Evolutionary conservation across 2,113 vertebrate genomes (phyloP).

Genomic region (Struthidea cinerea): DNA sequence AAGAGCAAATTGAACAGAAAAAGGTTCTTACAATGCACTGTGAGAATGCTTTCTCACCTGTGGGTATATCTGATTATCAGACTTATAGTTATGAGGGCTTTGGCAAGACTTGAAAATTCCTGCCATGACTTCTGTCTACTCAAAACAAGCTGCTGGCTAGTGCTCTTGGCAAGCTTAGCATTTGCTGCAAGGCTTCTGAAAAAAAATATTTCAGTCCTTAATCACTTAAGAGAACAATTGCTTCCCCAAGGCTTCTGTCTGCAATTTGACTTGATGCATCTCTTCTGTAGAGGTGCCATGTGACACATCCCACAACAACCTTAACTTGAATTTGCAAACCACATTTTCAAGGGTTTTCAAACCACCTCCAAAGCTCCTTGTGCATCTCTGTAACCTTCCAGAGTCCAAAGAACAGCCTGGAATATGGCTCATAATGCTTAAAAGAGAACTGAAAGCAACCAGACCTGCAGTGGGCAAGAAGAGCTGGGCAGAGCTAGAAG

Average conservation of each 20-base stretch:
- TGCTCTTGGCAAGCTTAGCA: slow-evolving; percentile 21
- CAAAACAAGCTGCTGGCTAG: slow-evolving; percentile 39
- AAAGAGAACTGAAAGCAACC: not conserved
- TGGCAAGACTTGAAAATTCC: slow-evolving; percentile 52
- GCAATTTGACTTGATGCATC: not conserved
- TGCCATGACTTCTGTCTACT: slow-evolving; percentile 45
- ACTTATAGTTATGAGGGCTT: not conserved
- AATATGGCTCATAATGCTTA: not conserved
- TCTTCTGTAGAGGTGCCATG: not conserved
- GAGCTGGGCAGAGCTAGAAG: not conserved
- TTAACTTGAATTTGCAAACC: not conserved
- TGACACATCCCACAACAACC: not conserved
- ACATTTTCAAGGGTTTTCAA: not conserved
- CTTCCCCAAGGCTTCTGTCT: slow-evolving; percentile 42
- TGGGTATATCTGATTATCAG: slow-evolving; percentile 50
- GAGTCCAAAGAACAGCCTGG: not conserved
- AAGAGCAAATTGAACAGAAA: not conserved
- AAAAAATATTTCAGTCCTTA: not conserved
- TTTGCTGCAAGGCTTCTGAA: slow-evolving; percentile 24
- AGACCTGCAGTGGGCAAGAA: not conserved
- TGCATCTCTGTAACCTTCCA: not conserved
- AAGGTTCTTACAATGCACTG: not conserved
- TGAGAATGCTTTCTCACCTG: slow-evolving; percentile 31
- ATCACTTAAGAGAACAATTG: slow-evolving; percentile 28
- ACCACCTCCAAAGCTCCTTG: not conserved